Evolutionary conservation across 2,888 invertebrate species (phyloP).

Genomic region (Blera fallax): DNA sequence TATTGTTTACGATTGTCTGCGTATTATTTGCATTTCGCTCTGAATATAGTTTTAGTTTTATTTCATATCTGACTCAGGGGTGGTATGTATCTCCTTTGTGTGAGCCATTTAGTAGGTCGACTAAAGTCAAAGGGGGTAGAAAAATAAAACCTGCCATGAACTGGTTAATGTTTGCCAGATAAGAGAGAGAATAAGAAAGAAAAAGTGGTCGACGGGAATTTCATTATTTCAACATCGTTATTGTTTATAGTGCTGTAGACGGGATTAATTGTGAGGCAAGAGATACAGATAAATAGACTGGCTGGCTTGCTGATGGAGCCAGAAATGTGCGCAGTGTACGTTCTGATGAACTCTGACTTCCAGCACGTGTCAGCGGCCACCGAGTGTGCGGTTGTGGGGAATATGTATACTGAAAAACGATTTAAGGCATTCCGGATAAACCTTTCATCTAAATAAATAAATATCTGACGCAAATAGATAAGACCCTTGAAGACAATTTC

Average conservation of each 20-base stretch:
- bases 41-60: neutral
- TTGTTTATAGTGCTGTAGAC: neutral
- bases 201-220: constrained; percentile 6
- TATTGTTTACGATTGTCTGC: constrained; percentile 55
- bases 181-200: neutral
- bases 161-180: neutral
- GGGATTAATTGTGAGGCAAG: constrained; percentile 21
- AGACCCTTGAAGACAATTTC: too few species aligned
- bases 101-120: neutral
- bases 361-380: neutral
- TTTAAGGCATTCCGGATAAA: too few species aligned
- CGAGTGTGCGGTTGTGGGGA: neutral
- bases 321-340: neutral
- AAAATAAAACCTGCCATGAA: neutral
- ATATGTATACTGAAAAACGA: too few species aligned
- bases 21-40: constrained; percentile 40
- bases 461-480: too few species aligned
- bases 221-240: neutral
- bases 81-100: neutral
- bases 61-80: neutral
- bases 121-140: neutral
- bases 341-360: neutral
- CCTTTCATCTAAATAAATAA: too few species aligned
- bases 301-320: too few species aligned
- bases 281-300: neutral